Evolutionary conservation across 2,888 invertebrate species (phyloP).

Genomic region (Tortricodes alternella): DNA sequence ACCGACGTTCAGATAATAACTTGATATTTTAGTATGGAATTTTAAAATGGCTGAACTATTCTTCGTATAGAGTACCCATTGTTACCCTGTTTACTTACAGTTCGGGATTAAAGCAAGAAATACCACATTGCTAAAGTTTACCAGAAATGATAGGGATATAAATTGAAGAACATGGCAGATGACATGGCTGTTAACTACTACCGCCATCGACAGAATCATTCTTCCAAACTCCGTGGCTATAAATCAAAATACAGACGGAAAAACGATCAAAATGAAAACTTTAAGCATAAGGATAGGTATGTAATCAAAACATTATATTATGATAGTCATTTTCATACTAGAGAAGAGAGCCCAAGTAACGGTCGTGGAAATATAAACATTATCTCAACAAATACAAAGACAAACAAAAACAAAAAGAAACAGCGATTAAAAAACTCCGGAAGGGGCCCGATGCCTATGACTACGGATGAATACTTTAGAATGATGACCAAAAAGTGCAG

Average conservation of each 20-base stretch:
- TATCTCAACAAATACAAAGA: background rate
- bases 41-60: background rate
- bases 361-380: background rate
- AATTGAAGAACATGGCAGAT: conserved; percentile 29
- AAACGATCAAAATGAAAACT: background rate
- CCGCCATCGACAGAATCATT: background rate
- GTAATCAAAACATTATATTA: background rate
- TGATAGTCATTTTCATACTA: background rate
- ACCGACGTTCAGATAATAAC: too few relatives aligned
- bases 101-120: background rate
- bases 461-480: background rate
- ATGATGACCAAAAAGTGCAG: conserved; percentile 6
- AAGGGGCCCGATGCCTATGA: background rate
- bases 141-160: background rate
- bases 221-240: background rate
- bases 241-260: background rate
- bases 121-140: background rate
- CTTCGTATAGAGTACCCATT: background rate
- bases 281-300: background rate
- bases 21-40: too few relatives aligned
- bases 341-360: background rate
- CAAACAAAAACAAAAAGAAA: background rate
- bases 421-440: background rate
- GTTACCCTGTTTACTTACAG: background rate
- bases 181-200: conserved; percentile 18